phyloP scores from a whole-genome alignment of 2,888 invertebrate species.

The Romanomermis culicivorax region DNA sequence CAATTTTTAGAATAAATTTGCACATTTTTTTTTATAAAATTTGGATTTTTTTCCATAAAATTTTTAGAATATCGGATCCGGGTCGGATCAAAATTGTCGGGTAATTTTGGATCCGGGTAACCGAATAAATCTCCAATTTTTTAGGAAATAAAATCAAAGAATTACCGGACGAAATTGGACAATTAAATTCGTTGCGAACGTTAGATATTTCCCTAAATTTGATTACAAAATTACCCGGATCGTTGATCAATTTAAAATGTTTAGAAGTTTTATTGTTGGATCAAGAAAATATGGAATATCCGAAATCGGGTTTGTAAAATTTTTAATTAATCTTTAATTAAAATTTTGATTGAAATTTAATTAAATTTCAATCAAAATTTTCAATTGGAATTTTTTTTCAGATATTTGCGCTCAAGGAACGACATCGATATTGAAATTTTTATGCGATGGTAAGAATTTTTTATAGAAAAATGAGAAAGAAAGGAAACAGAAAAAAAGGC shows the following conservation, averaged over 20 bases:
- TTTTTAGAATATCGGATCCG: too few species aligned
- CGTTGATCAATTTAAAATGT: constrained; percentile 4
- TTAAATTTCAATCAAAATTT: background rate
- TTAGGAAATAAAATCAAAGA: constrained; percentile 3
- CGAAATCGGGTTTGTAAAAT: too few species aligned
- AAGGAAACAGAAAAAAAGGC: too few species aligned
- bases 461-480: too few species aligned
- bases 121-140: too few species aligned
- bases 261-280: constrained; percentile 7
- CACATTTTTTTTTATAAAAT: too few species aligned
- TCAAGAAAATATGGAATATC: constrained; percentile 1
- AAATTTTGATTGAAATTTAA: background rate
- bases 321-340: background rate
- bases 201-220: constrained; percentile 5
- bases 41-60: too few species aligned
- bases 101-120: too few species aligned
- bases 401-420: background rate
- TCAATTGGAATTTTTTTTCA: background rate
- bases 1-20: too few species aligned
- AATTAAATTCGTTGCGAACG: background rate
- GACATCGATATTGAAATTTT: background rate
- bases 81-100: too few species aligned
- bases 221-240: background rate
- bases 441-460: background rate
- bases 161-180: constrained; percentile 1